Evolutionary conservation across 2,113 vertebrate genomes (phyloP).

Genomic region (Penelope pileata): DNA sequence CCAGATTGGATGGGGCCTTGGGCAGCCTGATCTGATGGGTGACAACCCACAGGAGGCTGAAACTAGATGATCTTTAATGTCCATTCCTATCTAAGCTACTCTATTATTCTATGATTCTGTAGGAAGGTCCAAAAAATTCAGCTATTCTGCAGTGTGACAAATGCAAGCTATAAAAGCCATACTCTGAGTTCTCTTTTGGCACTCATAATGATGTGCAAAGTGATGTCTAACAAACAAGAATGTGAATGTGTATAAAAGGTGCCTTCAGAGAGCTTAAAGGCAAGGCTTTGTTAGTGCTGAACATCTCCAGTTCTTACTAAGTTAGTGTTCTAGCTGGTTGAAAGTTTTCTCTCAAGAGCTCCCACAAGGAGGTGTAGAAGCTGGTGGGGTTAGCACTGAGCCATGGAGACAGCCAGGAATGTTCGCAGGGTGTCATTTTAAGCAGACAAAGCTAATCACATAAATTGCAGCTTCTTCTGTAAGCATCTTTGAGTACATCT

Average conservation of each 20-base stretch:
- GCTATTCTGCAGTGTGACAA: neutral
- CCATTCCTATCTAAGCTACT: too few relatives aligned
- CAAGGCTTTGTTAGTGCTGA: neutral
- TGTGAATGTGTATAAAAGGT: neutral
- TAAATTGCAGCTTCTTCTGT: neutral
- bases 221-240: constrained; percentile 32
- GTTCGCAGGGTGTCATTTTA: neutral
- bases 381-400: neutral
- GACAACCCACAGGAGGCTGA: too few relatives aligned
- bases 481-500: neutral
- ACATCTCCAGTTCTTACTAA: neutral
- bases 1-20: too few relatives aligned
- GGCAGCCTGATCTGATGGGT: too few relatives aligned
- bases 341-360: constrained; percentile 2
- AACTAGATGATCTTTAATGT: too few relatives aligned
- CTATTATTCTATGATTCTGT: too few relatives aligned
- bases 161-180: neutral
- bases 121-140: neutral
- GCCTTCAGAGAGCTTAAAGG: neutral
- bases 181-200: neutral
- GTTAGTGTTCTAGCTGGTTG: neutral
- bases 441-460: neutral
- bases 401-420: neutral
- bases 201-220: neutral
- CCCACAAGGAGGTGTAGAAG: neutral